phyloP scores from a whole-genome alignment of 2,888 invertebrate genomes.

The Crepidodera aurea region DNA sequence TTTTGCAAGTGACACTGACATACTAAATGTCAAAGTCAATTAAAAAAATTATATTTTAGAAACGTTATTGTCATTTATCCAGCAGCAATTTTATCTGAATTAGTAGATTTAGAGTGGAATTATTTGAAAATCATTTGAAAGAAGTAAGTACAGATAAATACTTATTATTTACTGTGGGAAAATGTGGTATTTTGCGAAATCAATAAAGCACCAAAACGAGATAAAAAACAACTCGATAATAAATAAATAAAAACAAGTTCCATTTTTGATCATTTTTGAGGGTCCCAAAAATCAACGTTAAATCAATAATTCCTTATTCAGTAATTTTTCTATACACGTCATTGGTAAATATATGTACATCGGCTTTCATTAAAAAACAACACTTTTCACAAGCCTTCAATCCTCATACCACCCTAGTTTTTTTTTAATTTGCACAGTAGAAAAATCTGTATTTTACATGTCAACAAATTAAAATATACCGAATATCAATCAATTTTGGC shows the following conservation, averaged over 20 bases:
- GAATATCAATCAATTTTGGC: background rate
- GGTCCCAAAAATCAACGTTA: conserved; percentile 5
- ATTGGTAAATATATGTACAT: conserved; percentile 50
- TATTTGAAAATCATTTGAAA: too few species aligned
- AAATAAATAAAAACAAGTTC: background rate
- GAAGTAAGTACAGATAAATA: too few species aligned
- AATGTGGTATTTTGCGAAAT: too few species aligned
- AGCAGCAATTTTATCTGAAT: too few species aligned
- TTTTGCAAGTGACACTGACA: too few species aligned
- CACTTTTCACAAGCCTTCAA: conserved; percentile 55
- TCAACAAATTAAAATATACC: conserved; percentile 2
- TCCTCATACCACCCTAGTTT: conserved; percentile 22
- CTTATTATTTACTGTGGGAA: too few species aligned
- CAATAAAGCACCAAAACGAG: too few species aligned
- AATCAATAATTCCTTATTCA: background rate
- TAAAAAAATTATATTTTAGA: too few species aligned
- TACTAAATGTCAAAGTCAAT: too few species aligned
- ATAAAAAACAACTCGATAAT: too few species aligned
- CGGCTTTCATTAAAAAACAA: conserved; percentile 49
- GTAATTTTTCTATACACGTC: conserved; percentile 3
- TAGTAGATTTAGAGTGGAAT: too few species aligned
- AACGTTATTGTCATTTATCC: too few species aligned
- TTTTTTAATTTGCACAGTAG: conserved; percentile 21
- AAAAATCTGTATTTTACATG: conserved; percentile 22
- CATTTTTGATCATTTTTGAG: conserved; percentile 21